Conservation (phyloP, 2,888 invertebrate genomes). For the Drosophila colorata region DNA sequence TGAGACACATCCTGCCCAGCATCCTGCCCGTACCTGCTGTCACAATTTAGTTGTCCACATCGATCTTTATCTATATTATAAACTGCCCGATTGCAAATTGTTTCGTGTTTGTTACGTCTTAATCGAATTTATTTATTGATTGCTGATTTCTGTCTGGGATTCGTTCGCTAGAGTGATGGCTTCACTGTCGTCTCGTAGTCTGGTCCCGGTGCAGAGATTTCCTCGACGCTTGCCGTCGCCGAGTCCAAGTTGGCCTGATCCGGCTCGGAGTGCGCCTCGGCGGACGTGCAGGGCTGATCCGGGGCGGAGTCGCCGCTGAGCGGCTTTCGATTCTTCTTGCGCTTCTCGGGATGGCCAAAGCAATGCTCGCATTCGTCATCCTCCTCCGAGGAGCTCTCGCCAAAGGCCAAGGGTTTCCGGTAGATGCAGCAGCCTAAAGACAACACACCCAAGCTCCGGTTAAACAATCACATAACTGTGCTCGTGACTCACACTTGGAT, state of each 20-base stretch:
- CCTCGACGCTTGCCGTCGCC: not conserved
- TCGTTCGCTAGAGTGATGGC: constrained; percentile 23
- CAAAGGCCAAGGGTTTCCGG: constrained; percentile 94
- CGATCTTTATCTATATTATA: constrained; percentile 1
- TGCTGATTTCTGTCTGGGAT: too few species aligned
- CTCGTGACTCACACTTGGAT: constrained; percentile 91
- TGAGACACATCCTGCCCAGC: constrained; percentile 10
- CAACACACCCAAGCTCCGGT: not conserved
- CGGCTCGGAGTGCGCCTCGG: constrained; percentile 14
- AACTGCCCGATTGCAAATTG: constrained; percentile 19
- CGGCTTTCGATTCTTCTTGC: constrained; percentile 83
- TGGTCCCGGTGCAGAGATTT: not conserved
- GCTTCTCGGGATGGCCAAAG: constrained; percentile 91
- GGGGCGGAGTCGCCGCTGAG: constrained; percentile 24
- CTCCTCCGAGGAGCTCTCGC: constrained; percentile 94
- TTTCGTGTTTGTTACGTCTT: constrained; percentile 40
- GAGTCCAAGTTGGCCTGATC: not conserved
- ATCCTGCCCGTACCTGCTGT: constrained; percentile 32
- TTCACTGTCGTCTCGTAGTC: constrained; percentile 34
- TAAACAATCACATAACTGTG: not conserved
- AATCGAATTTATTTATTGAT: not conserved
- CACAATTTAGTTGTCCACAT: not conserved
- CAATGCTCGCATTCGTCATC: constrained; percentile 95
- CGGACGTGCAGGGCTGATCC: constrained; percentile 62
- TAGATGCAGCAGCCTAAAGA: constrained; percentile 95